phyloP scores from a whole-genome alignment of 2,113 vertebrate genomes.

The Oceanites oceanicus region DNA sequence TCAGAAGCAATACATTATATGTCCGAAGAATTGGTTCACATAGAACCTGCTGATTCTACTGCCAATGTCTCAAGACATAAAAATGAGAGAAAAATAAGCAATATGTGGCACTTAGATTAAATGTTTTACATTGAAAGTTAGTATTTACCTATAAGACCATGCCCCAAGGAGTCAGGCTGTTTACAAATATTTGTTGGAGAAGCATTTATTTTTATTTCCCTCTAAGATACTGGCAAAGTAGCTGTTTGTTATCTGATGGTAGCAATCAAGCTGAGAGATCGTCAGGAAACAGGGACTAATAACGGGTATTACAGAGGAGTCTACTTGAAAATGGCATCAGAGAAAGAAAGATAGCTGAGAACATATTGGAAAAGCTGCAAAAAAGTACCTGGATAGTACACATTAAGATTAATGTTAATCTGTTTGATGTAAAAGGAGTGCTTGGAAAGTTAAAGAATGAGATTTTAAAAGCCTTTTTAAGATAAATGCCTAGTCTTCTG shows the following conservation, averaged over 20 bases:
- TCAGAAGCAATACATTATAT: background rate
- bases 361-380: background rate
- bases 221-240: background rate
- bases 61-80: background rate
- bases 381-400: background rate
- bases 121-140: slow-evolving; percentile 34
- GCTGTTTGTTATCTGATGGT: background rate
- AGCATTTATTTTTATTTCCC: background rate
- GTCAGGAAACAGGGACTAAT: background rate
- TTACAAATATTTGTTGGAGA: slow-evolving; percentile 33
- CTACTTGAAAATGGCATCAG: background rate
- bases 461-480: background rate
- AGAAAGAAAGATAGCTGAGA: background rate
- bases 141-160: slow-evolving; percentile 8
- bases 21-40: background rate
- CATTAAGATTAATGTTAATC: background rate
- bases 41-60: slow-evolving; percentile 12
- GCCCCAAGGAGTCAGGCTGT: background rate
- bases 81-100: background rate
- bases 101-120: background rate
- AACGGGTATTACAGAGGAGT: background rate
- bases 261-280: background rate
- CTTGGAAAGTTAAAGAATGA: background rate
- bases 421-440: background rate
- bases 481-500: background rate